Evolutionary conservation across 2,113 vertebrate genomes (phyloP).

Genomic region (Cebus imitator): DNA sequence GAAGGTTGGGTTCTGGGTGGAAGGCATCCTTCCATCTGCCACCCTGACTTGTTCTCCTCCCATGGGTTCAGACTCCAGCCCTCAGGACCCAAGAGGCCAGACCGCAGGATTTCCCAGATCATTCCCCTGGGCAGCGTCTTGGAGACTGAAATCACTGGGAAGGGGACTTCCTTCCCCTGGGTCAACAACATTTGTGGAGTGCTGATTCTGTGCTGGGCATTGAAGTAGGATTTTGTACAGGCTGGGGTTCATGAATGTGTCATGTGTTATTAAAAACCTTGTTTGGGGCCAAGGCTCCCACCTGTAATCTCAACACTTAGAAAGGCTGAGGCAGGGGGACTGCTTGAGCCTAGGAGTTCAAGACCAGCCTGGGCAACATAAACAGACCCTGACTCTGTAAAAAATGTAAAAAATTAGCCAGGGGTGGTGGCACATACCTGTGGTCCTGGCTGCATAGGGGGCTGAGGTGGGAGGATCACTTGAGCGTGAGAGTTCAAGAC

Average conservation of each 20-base stretch:
- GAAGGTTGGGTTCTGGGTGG: neutral
- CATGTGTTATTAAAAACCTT: neutral
- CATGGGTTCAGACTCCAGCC: neutral
- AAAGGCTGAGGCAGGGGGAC: no score
- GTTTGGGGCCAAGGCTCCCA: no score
- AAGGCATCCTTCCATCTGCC: neutral
- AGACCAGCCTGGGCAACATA: no score
- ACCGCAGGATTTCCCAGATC: neutral
- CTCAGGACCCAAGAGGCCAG: no score
- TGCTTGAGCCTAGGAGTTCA: no score
- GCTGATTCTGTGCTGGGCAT: neutral
- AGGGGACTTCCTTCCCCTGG: neutral
- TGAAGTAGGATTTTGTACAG: neutral
- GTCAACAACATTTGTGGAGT: rapidly evolving
- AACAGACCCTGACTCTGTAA: no score
- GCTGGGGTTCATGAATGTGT: neutral
- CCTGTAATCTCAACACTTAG: no score
- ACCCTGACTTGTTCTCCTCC: neutral
- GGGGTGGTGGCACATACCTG: no score
- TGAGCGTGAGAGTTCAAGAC: no score
- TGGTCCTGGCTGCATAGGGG: no score
- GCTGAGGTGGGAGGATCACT: no score
- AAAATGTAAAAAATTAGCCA: no score
- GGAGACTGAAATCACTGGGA: neutral
- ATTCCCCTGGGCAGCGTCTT: neutral